Evolutionary conservation across 1,140 invertebrate species (phyloP).

Genomic region (Aphidius gifuensis): DNA sequence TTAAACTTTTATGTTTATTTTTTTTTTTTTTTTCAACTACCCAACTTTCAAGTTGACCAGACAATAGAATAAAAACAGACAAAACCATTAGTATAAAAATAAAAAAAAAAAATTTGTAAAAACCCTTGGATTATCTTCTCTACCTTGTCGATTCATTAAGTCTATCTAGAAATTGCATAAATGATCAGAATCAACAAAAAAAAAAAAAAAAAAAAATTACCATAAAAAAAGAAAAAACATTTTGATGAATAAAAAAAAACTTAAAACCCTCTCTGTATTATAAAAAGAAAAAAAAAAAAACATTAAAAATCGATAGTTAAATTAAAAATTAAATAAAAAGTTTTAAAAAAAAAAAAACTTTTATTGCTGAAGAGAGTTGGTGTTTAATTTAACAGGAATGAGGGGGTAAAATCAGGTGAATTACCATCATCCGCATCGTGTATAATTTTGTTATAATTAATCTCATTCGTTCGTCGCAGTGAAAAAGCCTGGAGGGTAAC

Average conservation of each 20-base stretch:
- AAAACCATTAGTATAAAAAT: too few relatives aligned
- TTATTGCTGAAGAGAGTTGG: constrained; percentile 3
- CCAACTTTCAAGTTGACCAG: too few relatives aligned
- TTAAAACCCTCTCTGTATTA: too few relatives aligned
- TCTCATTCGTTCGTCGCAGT: constrained; percentile 18
- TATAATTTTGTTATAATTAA: constrained; percentile 26
- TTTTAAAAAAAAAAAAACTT: too few relatives aligned
- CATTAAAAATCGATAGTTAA: too few relatives aligned
- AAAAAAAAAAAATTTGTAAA: not conserved
- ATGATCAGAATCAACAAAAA: too few relatives aligned
- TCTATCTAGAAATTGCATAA: constrained; percentile 2
- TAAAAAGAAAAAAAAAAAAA: too few relatives aligned
- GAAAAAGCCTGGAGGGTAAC: constrained; percentile 11
- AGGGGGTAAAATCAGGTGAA: constrained; percentile 22
- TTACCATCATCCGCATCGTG: constrained; percentile 22
- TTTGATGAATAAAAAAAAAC: too few relatives aligned
- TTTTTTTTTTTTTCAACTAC: constrained; percentile 5
- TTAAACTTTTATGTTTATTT: constrained; percentile 4
- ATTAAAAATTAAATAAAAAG: too few relatives aligned
- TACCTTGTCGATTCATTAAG: constrained; percentile 5
- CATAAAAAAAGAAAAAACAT: too few relatives aligned
- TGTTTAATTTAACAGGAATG: constrained; percentile 21
- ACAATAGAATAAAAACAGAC: too few relatives aligned
- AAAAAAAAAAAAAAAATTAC: too few relatives aligned
- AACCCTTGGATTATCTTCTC: constrained; percentile 5